Conservation (phyloP, 2,113 vertebrate species). For the Phoenicopterus ruber region DNA sequence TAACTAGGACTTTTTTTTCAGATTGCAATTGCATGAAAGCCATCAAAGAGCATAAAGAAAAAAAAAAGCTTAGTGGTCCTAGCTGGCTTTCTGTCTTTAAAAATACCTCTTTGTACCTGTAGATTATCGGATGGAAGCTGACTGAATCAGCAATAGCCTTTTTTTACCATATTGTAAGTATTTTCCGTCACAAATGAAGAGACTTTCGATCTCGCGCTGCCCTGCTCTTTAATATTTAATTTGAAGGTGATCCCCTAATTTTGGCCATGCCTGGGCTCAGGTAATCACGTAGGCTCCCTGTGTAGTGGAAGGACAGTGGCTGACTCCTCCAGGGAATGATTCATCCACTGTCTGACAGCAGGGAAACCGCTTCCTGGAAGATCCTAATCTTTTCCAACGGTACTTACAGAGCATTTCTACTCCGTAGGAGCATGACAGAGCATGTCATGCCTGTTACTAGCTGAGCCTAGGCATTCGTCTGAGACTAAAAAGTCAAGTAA, state of each 20-base stretch:
- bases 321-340: slow-evolving; percentile 1
- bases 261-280: neutral
- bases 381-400: neutral
- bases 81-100: slow-evolving; percentile 14
- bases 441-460: neutral
- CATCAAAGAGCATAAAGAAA: neutral
- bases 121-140: neutral
- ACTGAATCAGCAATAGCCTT: neutral
- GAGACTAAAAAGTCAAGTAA: neutral
- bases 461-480: neutral
- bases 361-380: neutral
- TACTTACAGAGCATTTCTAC: neutral
- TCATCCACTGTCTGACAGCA: neutral
- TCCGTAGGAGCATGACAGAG: neutral
- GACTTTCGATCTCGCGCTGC: neutral
- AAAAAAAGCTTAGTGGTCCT: neutral
- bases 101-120: neutral
- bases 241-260: neutral
- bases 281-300: neutral
- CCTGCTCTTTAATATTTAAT: neutral
- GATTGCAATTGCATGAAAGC: neutral
- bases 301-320: neutral
- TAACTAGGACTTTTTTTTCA: slow-evolving; percentile 2
- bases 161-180: neutral
- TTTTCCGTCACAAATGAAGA: neutral